Evolutionary conservation across 2,113 vertebrate species (phyloP), one percentile per base, ranked within the genome.

Genomic region (Rhegmatorhina hoffmannsi): DNA sequence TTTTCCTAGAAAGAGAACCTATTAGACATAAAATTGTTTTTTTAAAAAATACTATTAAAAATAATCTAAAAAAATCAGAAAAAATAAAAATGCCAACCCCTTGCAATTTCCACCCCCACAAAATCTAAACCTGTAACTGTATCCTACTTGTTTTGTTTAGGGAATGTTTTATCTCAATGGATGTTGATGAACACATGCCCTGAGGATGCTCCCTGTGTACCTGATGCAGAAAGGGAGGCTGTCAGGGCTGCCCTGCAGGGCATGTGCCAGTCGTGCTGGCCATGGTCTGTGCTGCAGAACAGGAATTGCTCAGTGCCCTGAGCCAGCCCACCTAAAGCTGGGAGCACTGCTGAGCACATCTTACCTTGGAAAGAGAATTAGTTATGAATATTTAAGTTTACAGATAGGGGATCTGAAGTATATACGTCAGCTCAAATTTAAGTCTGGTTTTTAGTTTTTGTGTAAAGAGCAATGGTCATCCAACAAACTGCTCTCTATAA

Each of bases 91-190:
- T 2, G 8, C 6, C 20, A 56, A 33, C 49, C 6, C 28, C 10
- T 4, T 15, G 14, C 8, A 38, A 38, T 4, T 40, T 25, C 11
- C 2, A 2, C 5, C 8, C 6, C 1, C 24, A 5, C 16, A 34
- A 2, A 36, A 44, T 4, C 0, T 11, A 55, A 62, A 17, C 5
- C 17, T 29, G 36, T 56, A 84, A 44, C 8, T 17, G 8, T 50
- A 36, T 34, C 11, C 15, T 50, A 18, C 12, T 5, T 68, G 31
- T 21, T 49, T 46, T 38, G 43, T 56, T 85, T 20, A 18, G 34
- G 14, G 18, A 46, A 7, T 50, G 33, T 77, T 93, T 67, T 46
- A 7, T 53, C 11, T 12, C 20, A 17, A 0, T 12, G 44, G 24
- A 75, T 20, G 6, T 52, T 38, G n/a, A 11, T 20, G 9, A 23